Evolutionary conservation across 2,888 invertebrate species (phyloP), one percentile per base, ranked within the genome.

Genomic region (Zele albiditarsus): DNA sequence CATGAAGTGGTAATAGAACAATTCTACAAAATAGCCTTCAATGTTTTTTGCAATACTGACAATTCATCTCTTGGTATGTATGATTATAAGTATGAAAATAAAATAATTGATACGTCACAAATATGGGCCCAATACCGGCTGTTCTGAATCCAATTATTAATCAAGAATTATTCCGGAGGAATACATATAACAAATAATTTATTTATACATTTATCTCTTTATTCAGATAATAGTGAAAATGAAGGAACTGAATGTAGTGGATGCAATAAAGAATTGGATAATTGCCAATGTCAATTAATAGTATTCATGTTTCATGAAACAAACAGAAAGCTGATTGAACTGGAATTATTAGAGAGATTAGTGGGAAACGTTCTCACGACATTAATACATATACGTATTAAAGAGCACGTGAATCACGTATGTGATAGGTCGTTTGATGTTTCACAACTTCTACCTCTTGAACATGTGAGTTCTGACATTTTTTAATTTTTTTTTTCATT

Each of bases 391-490:
- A 91, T 94, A 82, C 93, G 95, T 83, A 97, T 98, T 79, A 93
- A 95, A 86, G 92, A 92, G 79, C 95, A 97, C 84, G 95, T 98
- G n/a, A 93, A 94, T 83, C 94, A 94, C 82, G 93, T 94, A 0
- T 97, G 97, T 85, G 94, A 95, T 82, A 96, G 96, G 38, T 95
- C 94, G 83, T 97, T 96, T 90, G 96, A 97, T 90, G 92, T 93
- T 25, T 95, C 96, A 5, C 96, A 96, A 84, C 91, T 97, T 69
- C 90, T 91, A n/a, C 91, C 92, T 71, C 90, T 98, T 23, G 95
- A 96, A 90, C 92, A 92, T 86, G 95, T 94, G 90, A 85, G 85
- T 46, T 14, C n/a, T 14, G 8, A 6, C 42, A 16, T n/a, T 46
- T 0, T 46, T 46, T 16, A 14, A n/a, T n/a, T n/a, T 16, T n/a